Conservation (phyloP, 1,140 invertebrate species). For the Sycobia sp. region DNA sequence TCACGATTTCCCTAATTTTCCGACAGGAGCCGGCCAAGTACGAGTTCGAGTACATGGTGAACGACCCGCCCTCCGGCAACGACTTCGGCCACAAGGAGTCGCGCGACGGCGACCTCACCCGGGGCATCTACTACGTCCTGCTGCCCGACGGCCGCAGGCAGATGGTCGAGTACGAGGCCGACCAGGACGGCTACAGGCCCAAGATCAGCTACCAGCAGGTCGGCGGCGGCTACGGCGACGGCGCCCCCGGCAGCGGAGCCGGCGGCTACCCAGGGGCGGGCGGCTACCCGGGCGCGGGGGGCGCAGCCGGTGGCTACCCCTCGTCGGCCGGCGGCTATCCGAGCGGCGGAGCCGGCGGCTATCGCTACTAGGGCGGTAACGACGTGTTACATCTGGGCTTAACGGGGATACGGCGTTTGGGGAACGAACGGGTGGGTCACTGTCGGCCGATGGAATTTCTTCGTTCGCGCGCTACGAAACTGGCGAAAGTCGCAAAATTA, state of each 20-base stretch:
- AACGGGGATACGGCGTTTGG: no score
- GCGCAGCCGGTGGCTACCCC: slow-evolving; percentile 15
- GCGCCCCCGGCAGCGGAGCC: slow-evolving; percentile 49
- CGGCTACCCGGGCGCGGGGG: slow-evolving; percentile 24
- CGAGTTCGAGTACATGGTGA: slow-evolving; percentile 58
- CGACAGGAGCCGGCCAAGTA: slow-evolving; percentile 54
- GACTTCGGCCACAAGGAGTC: slow-evolving; percentile 58
- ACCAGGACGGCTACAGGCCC: slow-evolving; percentile 58
- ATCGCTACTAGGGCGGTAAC: slow-evolving; percentile 9
- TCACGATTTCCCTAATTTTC: no score
- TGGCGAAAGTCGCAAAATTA: no score
- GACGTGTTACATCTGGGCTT: no score
- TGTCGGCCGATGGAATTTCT: no score
- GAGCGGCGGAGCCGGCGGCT: slow-evolving; percentile 36
- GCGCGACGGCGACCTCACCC: slow-evolving; percentile 52
- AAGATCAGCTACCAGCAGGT: slow-evolving; percentile 67
- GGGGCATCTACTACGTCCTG: slow-evolving; percentile 56
- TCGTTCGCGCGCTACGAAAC: no score
- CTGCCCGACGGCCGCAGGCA: slow-evolving; percentile 59
- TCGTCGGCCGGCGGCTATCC: not conserved
- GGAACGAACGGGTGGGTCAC: no score
- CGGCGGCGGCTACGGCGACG: slow-evolving; percentile 64
- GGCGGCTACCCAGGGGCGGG: slow-evolving; percentile 26
- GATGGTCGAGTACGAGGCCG: slow-evolving; percentile 58
- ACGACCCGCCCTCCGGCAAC: slow-evolving; percentile 50